Percentiles rank a stretch among this genome's conserved stretches.
Evolutionary conservation across 2,888 invertebrate species (phyloP).

Genomic region (Shargacucullia verbasci): DNA sequence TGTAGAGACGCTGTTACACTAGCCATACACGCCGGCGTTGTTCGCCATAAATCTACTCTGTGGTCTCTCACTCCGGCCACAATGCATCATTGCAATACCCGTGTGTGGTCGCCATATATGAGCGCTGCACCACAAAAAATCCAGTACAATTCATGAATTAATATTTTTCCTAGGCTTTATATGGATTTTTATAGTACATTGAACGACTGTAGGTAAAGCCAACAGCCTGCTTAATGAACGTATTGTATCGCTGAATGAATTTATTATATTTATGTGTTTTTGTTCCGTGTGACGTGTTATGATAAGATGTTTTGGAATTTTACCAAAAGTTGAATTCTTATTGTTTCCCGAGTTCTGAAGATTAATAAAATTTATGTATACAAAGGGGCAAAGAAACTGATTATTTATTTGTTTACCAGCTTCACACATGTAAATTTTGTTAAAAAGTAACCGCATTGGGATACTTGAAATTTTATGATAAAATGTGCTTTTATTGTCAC

Average conservation of each 20-base stretch:
- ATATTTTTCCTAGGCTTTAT: slow-evolving; percentile 59
- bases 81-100: slow-evolving; percentile 65
- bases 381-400: slow-evolving; percentile 2
- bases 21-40: slow-evolving; percentile 63
- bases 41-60: slow-evolving; percentile 72
- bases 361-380: slow-evolving; percentile 4
- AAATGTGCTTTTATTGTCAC: slow-evolving; percentile 8
- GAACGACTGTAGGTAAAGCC: slow-evolving; percentile 33
- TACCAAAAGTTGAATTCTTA: slow-evolving; percentile 12
- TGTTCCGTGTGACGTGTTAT: slow-evolving; percentile 37
- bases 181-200: slow-evolving; percentile 58
- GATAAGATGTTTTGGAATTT: slow-evolving; percentile 21
- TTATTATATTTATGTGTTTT: slow-evolving; percentile 49
- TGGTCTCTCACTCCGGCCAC: slow-evolving; percentile 58
- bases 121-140: slow-evolving; percentile 61
- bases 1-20: slow-evolving; percentile 64
- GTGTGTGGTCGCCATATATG: slow-evolving; percentile 71
- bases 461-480: slow-evolving; percentile 5
- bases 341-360: slow-evolving; percentile 1
- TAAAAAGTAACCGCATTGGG: neutral
- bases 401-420: slow-evolving; percentile 7
- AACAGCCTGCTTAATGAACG: slow-evolving; percentile 44
- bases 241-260: slow-evolving; percentile 52
- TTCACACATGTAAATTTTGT: slow-evolving; percentile 12
- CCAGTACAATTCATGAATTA: slow-evolving; percentile 52